Conservation (phyloP, 2,797 vertebrate species). For the Malurus leucopterus region DNA sequence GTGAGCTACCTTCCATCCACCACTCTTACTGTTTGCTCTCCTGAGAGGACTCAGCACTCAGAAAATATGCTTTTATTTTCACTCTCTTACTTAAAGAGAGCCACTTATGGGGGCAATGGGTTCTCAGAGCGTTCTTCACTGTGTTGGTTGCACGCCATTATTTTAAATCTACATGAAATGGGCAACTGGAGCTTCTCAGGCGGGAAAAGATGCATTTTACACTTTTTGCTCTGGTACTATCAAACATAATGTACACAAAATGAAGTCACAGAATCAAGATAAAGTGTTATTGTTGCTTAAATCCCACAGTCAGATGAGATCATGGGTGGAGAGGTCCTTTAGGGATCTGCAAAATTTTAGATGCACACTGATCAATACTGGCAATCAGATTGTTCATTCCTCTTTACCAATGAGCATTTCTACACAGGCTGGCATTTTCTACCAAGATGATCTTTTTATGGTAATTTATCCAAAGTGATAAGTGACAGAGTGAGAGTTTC, state of each 20-base stretch:
- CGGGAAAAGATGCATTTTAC: background rate
- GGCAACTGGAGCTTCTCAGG: background rate
- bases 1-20: background rate
- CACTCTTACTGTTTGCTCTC: background rate
- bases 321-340: background rate
- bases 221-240: background rate
- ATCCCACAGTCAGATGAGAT: background rate
- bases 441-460: background rate
- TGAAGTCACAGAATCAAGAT: background rate
- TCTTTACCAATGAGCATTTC: background rate
- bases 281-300: background rate
- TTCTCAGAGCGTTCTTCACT: background rate
- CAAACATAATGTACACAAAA: background rate
- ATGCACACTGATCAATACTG: rapidly evolving
- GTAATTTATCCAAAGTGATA: too few relatives aligned
- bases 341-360: background rate
- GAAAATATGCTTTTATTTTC: background rate
- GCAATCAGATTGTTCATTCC: background rate
- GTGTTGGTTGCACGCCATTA: background rate
- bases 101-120: background rate
- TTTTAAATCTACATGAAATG: background rate
- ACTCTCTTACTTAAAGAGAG: background rate
- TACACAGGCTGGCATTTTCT: background rate
- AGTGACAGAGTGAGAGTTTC: background rate
- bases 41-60: background rate